Conservation (phyloP, 1,140 invertebrate species). For the Oreohelix idahoensis region DNA sequence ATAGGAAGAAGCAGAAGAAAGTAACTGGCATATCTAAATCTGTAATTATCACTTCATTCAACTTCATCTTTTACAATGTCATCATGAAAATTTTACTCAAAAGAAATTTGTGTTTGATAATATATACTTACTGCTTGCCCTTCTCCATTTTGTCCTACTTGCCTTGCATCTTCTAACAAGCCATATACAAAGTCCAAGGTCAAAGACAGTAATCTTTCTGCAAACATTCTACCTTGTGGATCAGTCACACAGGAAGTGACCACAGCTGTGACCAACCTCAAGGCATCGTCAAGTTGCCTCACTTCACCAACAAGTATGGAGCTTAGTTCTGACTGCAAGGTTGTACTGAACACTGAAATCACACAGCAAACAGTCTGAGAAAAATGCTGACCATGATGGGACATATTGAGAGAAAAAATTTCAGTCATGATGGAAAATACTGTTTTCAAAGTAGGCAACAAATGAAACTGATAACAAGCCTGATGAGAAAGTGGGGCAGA, state of each 20-base stretch:
- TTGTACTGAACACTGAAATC: conserved; percentile 49
- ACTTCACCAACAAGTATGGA: conserved; percentile 35
- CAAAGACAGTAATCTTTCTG: conserved; percentile 39
- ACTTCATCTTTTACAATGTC: too few species aligned
- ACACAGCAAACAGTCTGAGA: conserved; percentile 31
- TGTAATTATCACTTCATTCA: too few species aligned
- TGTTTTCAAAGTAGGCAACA: too few species aligned
- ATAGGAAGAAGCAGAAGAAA: too few species aligned
- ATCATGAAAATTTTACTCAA: too few species aligned
- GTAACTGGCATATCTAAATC: too few species aligned
- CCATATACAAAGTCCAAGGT: conserved; percentile 29
- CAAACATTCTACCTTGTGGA: conserved; percentile 31
- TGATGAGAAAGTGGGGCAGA: too few species aligned
- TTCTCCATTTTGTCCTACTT: not conserved
- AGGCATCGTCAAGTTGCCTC: conserved; percentile 45
- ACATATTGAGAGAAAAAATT: too few species aligned
- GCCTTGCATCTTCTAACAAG: conserved; percentile 15
- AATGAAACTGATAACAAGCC: too few species aligned
- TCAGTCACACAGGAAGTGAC: not conserved
- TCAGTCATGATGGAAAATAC: too few species aligned
- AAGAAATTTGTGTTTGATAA: too few species aligned
- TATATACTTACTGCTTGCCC: not conserved
- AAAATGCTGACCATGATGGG: not conserved
- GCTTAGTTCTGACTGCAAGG: conserved; percentile 23
- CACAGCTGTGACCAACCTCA: conserved; percentile 40